Evolutionary conservation across 2,113 vertebrate genomes (phyloP).

Genomic region (Colinus virginianus): DNA sequence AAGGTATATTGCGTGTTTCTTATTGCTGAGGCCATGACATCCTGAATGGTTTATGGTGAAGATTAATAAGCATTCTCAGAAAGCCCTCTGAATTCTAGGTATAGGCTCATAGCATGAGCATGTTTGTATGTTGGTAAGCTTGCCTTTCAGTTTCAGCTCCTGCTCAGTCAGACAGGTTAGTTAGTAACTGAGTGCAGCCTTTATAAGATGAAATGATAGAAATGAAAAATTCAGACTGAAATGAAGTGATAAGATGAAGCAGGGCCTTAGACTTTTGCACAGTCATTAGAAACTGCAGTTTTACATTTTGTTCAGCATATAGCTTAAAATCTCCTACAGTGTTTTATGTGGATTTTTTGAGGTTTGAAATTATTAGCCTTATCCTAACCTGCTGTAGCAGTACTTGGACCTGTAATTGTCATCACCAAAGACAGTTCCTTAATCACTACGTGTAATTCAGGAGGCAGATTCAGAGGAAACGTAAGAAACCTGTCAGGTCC

Average conservation of each 20-base stretch:
- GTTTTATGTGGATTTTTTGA: not conserved
- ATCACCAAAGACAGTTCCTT: not conserved
- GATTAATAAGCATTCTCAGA: not conserved
- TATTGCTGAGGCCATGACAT: not conserved
- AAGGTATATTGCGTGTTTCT: not conserved
- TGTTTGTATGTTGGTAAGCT: not conserved
- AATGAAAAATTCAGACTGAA: not conserved
- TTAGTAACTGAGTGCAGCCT: not conserved
- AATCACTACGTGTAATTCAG: not conserved
- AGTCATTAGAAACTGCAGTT: not conserved
- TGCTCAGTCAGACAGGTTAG: rapidly evolving
- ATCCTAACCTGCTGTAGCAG: not conserved
- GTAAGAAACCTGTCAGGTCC: not conserved
- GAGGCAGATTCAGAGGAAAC: not conserved
- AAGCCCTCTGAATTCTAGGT: not conserved
- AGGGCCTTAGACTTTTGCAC: not conserved
- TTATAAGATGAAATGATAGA: rapidly evolving
- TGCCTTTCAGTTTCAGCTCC: not conserved
- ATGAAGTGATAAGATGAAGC: not conserved
- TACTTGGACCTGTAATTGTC: not conserved
- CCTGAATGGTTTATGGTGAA: not conserved
- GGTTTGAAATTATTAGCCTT: not conserved
- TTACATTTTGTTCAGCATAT: not conserved
- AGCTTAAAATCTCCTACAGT: not conserved
- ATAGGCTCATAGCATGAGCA: rapidly evolving